Evolutionary conservation across 2,797 vertebrate species (phyloP), one percentile per base, ranked within the genome.

Genomic region (Anguilla megastoma): DNA sequence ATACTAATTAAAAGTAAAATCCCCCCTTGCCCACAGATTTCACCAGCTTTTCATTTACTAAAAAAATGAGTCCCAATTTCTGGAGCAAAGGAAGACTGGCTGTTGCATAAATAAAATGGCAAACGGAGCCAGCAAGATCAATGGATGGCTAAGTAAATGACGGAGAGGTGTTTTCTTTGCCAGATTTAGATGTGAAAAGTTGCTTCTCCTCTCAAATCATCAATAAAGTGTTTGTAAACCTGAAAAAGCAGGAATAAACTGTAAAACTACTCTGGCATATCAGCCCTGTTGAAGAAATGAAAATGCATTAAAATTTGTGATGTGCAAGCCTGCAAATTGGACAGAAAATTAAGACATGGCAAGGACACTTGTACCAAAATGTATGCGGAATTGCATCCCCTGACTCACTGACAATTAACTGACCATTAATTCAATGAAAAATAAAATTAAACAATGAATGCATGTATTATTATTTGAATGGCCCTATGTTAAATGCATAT

Each of bases 1-100:
- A 84, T 14, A 30, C 79, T 84, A 69, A 87, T 87, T 87, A 87
- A 87, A 84, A 84, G n/a, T 58, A 52, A 69, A 76, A 87, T 84
- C 52, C 50, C 80, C 2, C 24, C 33, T 2, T 58, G 24, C 10
- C 56, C 36, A 12, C 5, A 18, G 24, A 54, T 41, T 87, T 87
- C 8, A n/a, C 74, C 74, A 36, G 33, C 33, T 87, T 82, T 87
- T 80, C 24, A 79, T 87, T 54, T 87, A 27, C 85, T 27, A 54
- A 58, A 48, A 41, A 76, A 41, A 16, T 27, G 48, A 80, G 41
- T 84, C 52, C 18, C 45, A 60, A 2, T 16, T 14, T 71, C 60
- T n/a, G 16, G 84, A 18, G 6, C n/a, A 41, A 16, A 66, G 45
- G 66, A 30, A 7, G 60, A 87, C 87, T 30, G 2, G 74, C 16